Base-by-base conservation (phyloP, 2,797 vertebrate genomes). In the Momotus momota region DNA sequence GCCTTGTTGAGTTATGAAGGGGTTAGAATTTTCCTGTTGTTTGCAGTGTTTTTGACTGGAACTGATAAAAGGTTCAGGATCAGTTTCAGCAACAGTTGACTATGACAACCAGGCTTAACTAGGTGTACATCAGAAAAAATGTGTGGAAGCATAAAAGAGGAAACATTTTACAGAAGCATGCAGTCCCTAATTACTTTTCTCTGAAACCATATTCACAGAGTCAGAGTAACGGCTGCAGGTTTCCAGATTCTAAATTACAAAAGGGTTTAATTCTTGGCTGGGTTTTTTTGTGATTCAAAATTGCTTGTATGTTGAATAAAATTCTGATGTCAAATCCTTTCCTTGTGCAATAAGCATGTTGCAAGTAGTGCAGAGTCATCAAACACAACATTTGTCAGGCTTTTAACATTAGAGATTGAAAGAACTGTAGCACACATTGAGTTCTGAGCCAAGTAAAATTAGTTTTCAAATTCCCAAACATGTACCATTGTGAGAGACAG, bases 401-500 rank as follows among this genome's bases (percentile, higher is more conserved):
- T 81, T 83, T 94, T 88, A 86, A 45, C 13, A 29, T 38, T 38
- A 77, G 33, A 86, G 48, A 73, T 57, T 65, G 62, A 72, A 88
- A 79, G 51, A 86, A 60, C 10, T 45, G 61, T 27, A 64, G 43
- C 9, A 19, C 21, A 48, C 9, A 40, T 20, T 70, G 46, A 91
- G 45, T 74, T 86, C 62, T 52, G 38, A 84, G 55, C 35, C 58
- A 84, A 84, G 52, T 1, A 73, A 94, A 91, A 94, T 90, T 86
- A 85, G 48, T 94, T 96, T 94, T 86, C 31, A 72, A 73, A 91
- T 84, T 91, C 48, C 7, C 48, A 94, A 38, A 45, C 48, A 40
- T 54, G 40, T 72, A 40, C 25, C 29, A 91, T 88, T 95, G 77
- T 94, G 62, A 88, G 33, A 94, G 35, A 69, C 16, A 74, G 46